Base-by-base conservation (phyloP, 2,113 vertebrate genomes). In the Nerophis lumbriciformis region DNA sequence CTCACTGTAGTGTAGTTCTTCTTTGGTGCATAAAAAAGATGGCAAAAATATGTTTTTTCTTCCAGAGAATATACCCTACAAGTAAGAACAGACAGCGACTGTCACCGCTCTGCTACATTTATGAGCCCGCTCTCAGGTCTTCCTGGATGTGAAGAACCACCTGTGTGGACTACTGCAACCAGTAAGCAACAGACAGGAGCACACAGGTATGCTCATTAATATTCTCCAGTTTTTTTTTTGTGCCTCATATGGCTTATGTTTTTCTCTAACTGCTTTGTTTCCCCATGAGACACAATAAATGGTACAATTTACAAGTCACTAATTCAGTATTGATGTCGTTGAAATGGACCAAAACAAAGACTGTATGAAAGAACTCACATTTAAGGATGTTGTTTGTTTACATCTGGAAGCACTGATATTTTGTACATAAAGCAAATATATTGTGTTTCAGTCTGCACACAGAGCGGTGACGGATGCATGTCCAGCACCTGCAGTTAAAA, bases 391-490 rank as follows among this genome's bases (percentile, higher is more conserved):
- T 47, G 59, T 51, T 66, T 69, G 61, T 57, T 51, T 57, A 67
- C 19, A 52, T 10, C 50, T 11, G 50, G 9, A 19, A 50, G 48
- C 15, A 13, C 14, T 15, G 14, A 50, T 28, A 6, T 72, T 69
- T 80, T 57, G 63, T 36, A 37, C 15, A 38, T 60, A 45, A 55
- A 35, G 45, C 47, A 36, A 28, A 21, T 47, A 55, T 70, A 52
- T 63, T 52, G 56, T 39, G 50, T 13, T 61, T 59, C 59, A 39
- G 2, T 3, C 8, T 28, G 51, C 47, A 42, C 63, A 51, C 35
- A 72, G 48, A 58, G 44, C 45, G 53, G 61, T 56, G 74, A 76
- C 72, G 67, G 59, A 76, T 62, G 66, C 75, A 63, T 70, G 55
- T 62, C 55, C 55, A 15, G 50, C 48, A 13, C 68, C 53, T 62